A percentile compares a stretch with the other conserved stretches of the same genome.
Conservation (phyloP, 2,113 vertebrate species). For the Suricata suricatta region DNA sequence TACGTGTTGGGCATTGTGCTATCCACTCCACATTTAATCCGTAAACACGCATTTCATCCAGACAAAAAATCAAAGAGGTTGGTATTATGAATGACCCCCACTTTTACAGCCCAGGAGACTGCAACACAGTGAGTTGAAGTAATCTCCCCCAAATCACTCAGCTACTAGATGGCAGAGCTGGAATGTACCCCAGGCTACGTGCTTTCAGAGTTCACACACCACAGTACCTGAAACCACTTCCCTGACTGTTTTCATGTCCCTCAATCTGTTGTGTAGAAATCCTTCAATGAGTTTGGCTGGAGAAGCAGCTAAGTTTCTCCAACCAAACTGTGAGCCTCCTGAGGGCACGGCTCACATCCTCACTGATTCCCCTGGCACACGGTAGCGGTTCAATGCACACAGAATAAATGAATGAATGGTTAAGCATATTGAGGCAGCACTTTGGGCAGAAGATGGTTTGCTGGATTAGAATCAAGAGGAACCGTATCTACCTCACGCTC, state of each 20-base stretch:
- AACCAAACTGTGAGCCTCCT: neutral
- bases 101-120: neutral
- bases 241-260: neutral
- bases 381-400: neutral
- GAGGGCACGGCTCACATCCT: no score
- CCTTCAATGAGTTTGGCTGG: no score
- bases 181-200: neutral
- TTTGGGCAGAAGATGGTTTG: neutral
- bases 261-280: neutral
- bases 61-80: neutral
- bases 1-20: neutral
- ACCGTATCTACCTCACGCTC: neutral
- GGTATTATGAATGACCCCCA: neutral
- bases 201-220: no score
- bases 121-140: neutral
- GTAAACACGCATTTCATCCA: neutral
- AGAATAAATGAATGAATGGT: neutral
- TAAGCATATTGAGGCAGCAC: neutral
- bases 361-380: neutral
- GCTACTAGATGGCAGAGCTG: neutral
- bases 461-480: neutral
- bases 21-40: neutral
- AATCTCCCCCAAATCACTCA: neutral
- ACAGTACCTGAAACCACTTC: neutral
- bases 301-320: neutral